A percentile compares a stretch with the other conserved stretches of the same genome.
Evolutionary conservation across 2,113 vertebrate genomes (phyloP).

Genomic region (Phrynosoma blainvillii): DNA sequence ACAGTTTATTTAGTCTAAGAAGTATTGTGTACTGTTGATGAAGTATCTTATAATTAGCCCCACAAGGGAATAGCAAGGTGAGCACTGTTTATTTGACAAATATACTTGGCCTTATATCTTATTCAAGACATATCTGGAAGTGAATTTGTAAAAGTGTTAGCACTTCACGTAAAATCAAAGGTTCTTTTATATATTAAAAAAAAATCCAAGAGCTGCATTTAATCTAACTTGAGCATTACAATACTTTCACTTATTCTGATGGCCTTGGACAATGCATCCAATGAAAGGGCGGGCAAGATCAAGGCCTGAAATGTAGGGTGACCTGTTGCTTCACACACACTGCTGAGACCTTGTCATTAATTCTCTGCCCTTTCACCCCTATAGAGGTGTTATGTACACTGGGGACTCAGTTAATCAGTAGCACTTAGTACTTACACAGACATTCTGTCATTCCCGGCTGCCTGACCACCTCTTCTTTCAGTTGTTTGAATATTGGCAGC

Average conservation of each 20-base stretch:
- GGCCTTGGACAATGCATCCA: neutral
- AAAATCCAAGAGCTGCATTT: neutral
- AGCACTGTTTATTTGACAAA: neutral
- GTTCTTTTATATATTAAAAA: too few species aligned
- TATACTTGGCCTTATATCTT: neutral
- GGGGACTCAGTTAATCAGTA: neutral
- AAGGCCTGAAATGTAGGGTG: neutral
- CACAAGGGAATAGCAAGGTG: neutral
- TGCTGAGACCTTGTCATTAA: neutral
- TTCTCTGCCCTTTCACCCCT: slow-evolving; percentile 4
- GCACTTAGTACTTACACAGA: neutral
- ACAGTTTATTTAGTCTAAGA: neutral
- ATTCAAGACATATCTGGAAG: neutral
- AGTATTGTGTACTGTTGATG: neutral
- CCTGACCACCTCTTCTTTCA: neutral
- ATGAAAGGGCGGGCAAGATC: neutral
- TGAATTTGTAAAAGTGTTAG: neutral
- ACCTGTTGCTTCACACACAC: slow-evolving; percentile 28
- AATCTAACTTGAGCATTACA: slow-evolving; percentile 1
- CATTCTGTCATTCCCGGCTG: neutral
- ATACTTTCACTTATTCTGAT: slow-evolving; percentile 10
- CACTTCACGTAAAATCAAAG: neutral
- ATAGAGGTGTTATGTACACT: neutral
- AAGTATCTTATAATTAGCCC: neutral
- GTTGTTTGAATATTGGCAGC: slow-evolving; percentile 18